Base-by-base conservation (phyloP, 2,888 invertebrate species). In the Habrosyne pyritoides region DNA sequence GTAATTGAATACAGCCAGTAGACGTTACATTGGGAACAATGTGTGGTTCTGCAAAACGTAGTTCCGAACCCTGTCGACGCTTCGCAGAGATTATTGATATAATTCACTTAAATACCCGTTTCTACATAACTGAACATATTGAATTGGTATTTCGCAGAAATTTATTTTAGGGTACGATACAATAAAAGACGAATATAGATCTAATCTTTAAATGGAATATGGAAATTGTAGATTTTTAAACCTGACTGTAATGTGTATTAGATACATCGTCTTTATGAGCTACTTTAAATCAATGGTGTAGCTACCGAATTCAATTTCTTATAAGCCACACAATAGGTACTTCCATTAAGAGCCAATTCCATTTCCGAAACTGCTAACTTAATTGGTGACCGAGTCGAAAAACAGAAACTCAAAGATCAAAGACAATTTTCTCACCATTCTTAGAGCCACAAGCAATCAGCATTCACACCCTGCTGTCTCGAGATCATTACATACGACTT, bases 41-140 rank as follows among this genome's bases (percentile, higher is more conserved):
- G 78, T 76, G 76, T 70, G 72, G 69, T 87, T 87, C 77, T 67
- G 78, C 77, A 83, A 83, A 86, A 83, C 79, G 79, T 83, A 84
- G 86, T 83, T 78, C 77, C 70, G 69, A 72, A 81, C 79, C 68
- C 79, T 79, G 77, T 81, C 77, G 69, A 77, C 74, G 78, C 42
- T 42, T 42, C 6, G 79, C 81, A 80, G 64, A 69, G 86, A 88
- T 89, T 85, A 84, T 68, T 65, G 60, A 71, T 71, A 77, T 72
- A 68, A 72, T 70, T 67, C 68, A 66, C 67, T 71, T 64, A 64
- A 68, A 33, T 14, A 73, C 76, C 62, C 64, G 71, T 72, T 70
- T 59, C 62, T 55, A 64, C 61, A 64, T 63, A 64, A 62, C 63
- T 66, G 63, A 71, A 59, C 67, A 58, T 61, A 64, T 67, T 74